These are phyloP conservation scores for Drosophila quadrilineata DNA, from an alignment of 1,140 invertebrate species.

Conservation along the genomic window DNA sequence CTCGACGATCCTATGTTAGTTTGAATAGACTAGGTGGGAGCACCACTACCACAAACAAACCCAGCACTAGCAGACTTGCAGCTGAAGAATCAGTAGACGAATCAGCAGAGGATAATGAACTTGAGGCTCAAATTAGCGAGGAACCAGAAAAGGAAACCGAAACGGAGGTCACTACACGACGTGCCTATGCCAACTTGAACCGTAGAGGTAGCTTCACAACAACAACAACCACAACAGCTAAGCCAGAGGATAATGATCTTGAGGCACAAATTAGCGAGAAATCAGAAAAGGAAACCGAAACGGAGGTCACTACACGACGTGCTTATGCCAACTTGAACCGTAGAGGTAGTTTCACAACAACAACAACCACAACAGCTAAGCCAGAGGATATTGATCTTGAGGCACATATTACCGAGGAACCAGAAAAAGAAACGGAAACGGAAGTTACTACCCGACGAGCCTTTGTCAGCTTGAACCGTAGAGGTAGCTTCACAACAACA, in stretches of 20 bases:
- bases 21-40: conserved; percentile 3
- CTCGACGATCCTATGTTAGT: neutral
- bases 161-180: neutral
- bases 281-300: neutral
- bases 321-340: conserved; percentile 1
- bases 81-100: no score
- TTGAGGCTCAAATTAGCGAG: conserved; percentile 8
- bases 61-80: neutral
- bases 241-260: neutral
- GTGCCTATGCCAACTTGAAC: conserved; percentile 1
- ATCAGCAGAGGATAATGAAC: no score
- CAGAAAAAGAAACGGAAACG: neutral
- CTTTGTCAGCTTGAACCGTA: conserved; percentile 3
- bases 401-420: conserved; percentile 9
- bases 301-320: neutral
- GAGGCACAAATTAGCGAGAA: conserved; percentile 8
- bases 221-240: neutral
- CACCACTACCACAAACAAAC: neutral
- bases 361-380: neutral
- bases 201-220: neutral
- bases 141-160: neutral
- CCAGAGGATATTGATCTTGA: conserved; percentile 2
- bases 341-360: neutral
- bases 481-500: neutral
- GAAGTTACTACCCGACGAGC: neutral